A percentile compares a stretch with the other conserved stretches of the same genome.
phyloP scores from a whole-genome alignment of 2,888 invertebrate genomes.

The Pristionchus japonicus region DNA sequence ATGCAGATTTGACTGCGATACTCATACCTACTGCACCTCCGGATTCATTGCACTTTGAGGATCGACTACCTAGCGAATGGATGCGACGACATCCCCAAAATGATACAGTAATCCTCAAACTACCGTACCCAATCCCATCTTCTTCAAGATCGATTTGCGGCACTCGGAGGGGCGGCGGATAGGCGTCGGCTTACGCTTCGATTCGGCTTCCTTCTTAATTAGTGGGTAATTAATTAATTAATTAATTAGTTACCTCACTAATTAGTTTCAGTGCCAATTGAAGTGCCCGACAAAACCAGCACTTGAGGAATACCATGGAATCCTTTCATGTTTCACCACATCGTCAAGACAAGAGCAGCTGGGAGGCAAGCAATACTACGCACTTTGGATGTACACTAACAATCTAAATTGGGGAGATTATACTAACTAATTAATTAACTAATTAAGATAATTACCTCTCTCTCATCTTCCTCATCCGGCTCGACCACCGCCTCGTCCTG shows the following conservation, averaged over 20 bases:
- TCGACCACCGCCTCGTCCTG: not conserved
- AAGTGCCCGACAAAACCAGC: not conserved
- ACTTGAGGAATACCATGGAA: not conserved
- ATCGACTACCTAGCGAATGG: too few relatives aligned
- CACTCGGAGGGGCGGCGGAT: not conserved
- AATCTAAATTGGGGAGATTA: too few relatives aligned
- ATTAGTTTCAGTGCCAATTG: too few relatives aligned
- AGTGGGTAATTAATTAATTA: not conserved
- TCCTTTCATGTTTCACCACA: not conserved
- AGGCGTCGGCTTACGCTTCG: not conserved
- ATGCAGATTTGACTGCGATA: too few relatives aligned
- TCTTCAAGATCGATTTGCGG: not conserved
- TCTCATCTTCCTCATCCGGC: not conserved
- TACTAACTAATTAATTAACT: too few relatives aligned
- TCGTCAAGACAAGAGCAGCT: not conserved
- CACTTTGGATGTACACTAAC: too few relatives aligned
- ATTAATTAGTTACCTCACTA: too few relatives aligned
- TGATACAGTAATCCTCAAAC: too few relatives aligned
- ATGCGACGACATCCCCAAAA: too few relatives aligned
- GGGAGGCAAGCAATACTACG: too few relatives aligned
- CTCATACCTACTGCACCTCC: too few relatives aligned
- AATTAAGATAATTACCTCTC: not conserved
- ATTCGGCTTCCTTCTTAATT: not conserved
- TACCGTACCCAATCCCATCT: not conserved
- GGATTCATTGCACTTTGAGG: too few relatives aligned